Evolutionary conservation across 2,888 invertebrate species (phyloP).

Genomic region (Leptinotarsa juncta): DNA sequence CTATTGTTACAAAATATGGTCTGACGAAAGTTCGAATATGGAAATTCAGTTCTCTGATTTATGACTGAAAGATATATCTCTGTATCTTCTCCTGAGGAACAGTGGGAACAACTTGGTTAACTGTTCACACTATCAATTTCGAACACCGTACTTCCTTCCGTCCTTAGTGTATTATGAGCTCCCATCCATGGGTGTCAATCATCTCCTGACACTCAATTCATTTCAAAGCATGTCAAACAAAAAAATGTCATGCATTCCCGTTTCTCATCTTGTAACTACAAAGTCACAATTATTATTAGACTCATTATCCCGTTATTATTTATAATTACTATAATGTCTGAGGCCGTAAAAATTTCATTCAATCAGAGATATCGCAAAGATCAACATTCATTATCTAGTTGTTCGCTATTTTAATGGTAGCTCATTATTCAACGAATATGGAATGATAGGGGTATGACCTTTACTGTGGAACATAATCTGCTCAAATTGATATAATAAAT

Average conservation of each 20-base stretch:
- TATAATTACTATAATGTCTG: constrained; percentile 17
- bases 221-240: not conserved
- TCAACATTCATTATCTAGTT: constrained; percentile 20
- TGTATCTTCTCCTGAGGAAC: too few relatives aligned
- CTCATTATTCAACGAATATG: constrained; percentile 19
- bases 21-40: too few relatives aligned
- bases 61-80: too few relatives aligned
- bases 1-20: too few relatives aligned
- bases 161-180: too few relatives aligned
- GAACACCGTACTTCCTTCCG: too few relatives aligned
- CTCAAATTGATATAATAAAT: constrained; percentile 9
- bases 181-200: too few relatives aligned
- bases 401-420: constrained; percentile 20
- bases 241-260: not conserved
- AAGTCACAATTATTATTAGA: constrained; percentile 5
- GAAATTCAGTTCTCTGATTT: too few relatives aligned
- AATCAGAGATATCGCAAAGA: constrained; percentile 28
- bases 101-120: too few relatives aligned
- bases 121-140: too few relatives aligned
- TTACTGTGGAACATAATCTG: constrained; percentile 17
- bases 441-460: constrained; percentile 21
- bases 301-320: constrained; percentile 23
- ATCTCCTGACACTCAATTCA: too few relatives aligned
- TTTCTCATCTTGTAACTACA: constrained; percentile 3
- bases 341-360: constrained; percentile 17